Evolutionary conservation across 2,113 vertebrate genomes (phyloP).

Genomic region (Oxyura jamaicensis): DNA sequence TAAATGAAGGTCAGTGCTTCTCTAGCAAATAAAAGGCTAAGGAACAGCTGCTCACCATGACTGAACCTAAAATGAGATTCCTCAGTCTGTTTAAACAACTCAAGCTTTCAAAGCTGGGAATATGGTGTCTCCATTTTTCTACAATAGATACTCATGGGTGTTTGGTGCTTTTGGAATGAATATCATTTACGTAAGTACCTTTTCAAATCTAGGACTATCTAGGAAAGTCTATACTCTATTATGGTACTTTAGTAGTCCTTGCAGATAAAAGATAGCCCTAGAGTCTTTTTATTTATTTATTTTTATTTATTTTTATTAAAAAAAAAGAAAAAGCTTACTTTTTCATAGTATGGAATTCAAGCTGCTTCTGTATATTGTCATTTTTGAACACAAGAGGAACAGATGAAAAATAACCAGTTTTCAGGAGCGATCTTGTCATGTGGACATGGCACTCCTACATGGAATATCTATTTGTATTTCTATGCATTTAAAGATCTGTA

Average conservation of each 20-base stretch:
- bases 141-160: neutral
- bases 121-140: neutral
- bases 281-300: neutral
- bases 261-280: neutral
- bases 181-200: neutral
- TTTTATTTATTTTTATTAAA: neutral
- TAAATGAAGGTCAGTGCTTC: neutral
- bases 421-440: neutral
- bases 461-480: neutral
- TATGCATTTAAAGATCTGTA: neutral
- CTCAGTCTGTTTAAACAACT: neutral
- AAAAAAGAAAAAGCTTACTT: neutral
- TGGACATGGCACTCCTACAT: neutral
- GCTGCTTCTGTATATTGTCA: neutral
- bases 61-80: slow-evolving; percentile 3
- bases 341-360: neutral
- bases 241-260: neutral
- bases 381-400: neutral
- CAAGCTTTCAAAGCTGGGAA: neutral
- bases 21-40: neutral
- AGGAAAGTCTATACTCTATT: neutral
- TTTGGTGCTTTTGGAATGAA: slow-evolving; percentile 9
- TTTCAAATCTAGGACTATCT: neutral
- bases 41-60: slow-evolving; percentile 5
- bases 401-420: neutral